Evolutionary conservation across 2,797 vertebrate species (phyloP).

Genomic region (Enteromius anoplus): DNA sequence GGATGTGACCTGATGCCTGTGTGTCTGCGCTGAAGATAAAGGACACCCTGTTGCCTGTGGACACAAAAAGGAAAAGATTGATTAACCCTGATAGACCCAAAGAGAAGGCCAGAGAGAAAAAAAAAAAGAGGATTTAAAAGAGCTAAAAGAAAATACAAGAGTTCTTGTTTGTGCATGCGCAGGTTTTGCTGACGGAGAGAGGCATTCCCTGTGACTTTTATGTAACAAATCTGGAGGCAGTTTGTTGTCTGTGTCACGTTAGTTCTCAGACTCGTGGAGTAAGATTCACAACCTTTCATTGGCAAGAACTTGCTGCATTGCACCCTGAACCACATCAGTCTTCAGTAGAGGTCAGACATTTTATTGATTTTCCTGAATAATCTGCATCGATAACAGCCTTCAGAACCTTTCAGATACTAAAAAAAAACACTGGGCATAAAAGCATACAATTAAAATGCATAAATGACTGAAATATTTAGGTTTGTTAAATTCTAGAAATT

Average conservation of each 20-base stretch:
- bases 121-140: constrained; percentile 56
- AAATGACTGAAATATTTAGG: neutral
- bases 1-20: constrained; percentile 31
- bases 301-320: neutral
- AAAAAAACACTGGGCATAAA: neutral
- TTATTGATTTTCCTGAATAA: constrained; percentile 2
- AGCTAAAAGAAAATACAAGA: constrained; percentile 60
- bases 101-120: neutral
- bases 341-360: neutral
- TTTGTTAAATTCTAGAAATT: neutral
- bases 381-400: neutral
- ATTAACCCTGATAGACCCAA: constrained; percentile 41
- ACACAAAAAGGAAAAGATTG: constrained; percentile 31
- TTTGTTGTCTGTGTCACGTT: constrained; percentile 65
- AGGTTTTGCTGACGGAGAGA: constrained; percentile 34
- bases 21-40: constrained; percentile 39
- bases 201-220: constrained; percentile 48
- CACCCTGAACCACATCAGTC: neutral
- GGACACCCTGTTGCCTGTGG: constrained; percentile 32
- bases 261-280: constrained; percentile 49
- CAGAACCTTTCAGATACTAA: neutral
- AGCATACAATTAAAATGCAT: neutral
- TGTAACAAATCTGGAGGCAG: constrained; percentile 38
- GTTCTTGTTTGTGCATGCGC: neutral
- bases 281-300: neutral